phyloP scores from a whole-genome alignment of 2,797 vertebrate genomes.

The Benthosema pterotum region DNA sequence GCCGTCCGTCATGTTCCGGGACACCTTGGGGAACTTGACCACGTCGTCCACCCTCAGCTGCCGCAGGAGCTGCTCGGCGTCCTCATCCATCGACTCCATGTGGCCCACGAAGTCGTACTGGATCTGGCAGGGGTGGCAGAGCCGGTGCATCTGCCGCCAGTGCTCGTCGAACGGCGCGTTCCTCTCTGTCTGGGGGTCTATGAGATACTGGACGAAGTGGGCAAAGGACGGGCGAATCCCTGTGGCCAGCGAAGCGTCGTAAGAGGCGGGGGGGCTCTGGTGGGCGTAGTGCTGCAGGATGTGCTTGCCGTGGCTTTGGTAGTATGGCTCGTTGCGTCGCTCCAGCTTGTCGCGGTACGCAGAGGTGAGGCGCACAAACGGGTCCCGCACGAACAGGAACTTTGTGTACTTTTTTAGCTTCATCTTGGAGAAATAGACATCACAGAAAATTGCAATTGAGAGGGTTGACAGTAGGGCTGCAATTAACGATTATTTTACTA shows the following conservation, averaged over 20 bases:
- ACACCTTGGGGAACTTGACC: constrained; percentile 89
- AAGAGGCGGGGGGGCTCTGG: constrained; percentile 84
- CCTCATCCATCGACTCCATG: constrained; percentile 90
- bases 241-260: constrained; percentile 81
- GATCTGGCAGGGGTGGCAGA: constrained; percentile 95
- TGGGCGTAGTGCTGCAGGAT: constrained; percentile 91
- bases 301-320: constrained; percentile 86
- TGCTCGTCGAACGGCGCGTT: constrained; percentile 94
- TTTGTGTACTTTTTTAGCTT: constrained; percentile 98
- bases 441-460: no score
- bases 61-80: constrained; percentile 86
- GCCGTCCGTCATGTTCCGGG: constrained; percentile 86
- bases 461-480: no score
- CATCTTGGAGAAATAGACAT: no score
- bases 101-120: constrained; percentile 95
- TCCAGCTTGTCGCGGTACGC: constrained; percentile 97
- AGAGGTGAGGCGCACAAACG: constrained; percentile 96
- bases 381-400: constrained; percentile 96
- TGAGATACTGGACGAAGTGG: constrained; percentile 93
- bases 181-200: constrained; percentile 92
- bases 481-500: no score
- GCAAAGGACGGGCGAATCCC: constrained; percentile 89
- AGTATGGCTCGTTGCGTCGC: constrained; percentile 92
- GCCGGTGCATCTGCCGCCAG: constrained; percentile 94
- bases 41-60: constrained; percentile 87